Base-by-base conservation (phyloP, 1,140 invertebrate species). In the Heliconius congener region DNA sequence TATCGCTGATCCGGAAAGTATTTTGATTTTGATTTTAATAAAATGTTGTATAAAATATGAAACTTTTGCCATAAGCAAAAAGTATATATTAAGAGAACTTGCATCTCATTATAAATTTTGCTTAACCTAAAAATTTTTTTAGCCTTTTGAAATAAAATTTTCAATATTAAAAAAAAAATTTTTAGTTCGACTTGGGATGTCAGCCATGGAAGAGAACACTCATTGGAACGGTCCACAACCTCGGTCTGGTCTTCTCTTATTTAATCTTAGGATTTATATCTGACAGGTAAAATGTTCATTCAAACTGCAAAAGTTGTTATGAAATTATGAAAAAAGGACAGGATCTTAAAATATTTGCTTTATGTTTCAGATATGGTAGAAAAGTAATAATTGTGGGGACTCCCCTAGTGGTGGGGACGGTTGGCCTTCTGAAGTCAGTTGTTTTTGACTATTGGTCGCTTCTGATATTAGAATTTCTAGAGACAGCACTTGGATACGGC, bases 141-240 rank as follows among this genome's bases (percentile, higher is more conserved):
- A 23, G 23, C 23, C 23, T 23, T 23, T 27, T 66, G 27, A 30
- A 66, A 13, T 23, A 11, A 27, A 1, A 4, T 66, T 11, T 27
- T 16, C 4, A 30, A 5, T 6, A 8, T 1, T n/a, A 55, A 37
- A 55, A 19, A 39, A 71, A 5, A 71, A 39, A 50, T 77, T 92
- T 90, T 23, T 85, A 94, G 93, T 94, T 94, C 46, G 85, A 93
- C 83, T 77, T 94, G 78, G 93, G 92, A 39, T 94, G 93, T 78
- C 80, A 96, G 85, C 95, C 96, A 74, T 97, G 96, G 96, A 97
- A 96, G 88, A 86, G 96, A 46, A 95, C 96, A 0, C 85, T 97
- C 27, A 95, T 97, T 11, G 97, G 97, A 27, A 97, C 96, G 1
- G 94, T 97, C 2, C 96, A 97, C 81, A 97, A 96, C 83, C 86